A percentile compares a stretch with the other conserved stretches of the same genome.
Evolutionary conservation across 1,140 invertebrate species (phyloP).

Genomic region (Tachypleus tridentatus): DNA sequence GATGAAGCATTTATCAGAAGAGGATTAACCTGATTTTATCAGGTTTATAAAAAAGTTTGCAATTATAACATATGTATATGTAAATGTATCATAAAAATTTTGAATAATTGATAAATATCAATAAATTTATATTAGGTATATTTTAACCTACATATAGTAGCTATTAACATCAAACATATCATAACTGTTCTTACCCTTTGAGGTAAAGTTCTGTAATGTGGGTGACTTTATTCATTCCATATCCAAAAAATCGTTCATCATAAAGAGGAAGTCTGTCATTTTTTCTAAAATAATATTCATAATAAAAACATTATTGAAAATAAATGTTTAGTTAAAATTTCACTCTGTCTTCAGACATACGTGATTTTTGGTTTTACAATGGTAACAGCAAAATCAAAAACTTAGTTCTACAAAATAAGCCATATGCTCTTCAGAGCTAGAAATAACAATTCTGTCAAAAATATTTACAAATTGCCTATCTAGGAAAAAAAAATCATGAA

Average conservation of each 20-base stretch:
- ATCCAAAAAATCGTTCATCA: conserved; percentile 26
- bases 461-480: no score
- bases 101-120: background rate
- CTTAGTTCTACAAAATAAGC: no score
- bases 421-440: no score
- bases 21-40: background rate
- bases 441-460: no score
- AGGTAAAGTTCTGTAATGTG: conserved; percentile 28
- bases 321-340: no score
- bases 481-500: no score
- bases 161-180: background rate
- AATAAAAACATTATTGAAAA: no score
- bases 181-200: conserved; percentile 15
- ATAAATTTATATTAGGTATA: background rate
- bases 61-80: background rate
- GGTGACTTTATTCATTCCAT: conserved; percentile 31
- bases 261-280: conserved; percentile 19
- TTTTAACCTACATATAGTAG: background rate
- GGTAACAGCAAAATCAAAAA: no score
- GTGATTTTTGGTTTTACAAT: no score
- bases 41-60: background rate
- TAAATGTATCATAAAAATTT: background rate
- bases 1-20: background rate
- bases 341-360: no score
- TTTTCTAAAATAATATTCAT: conserved; percentile 18